phyloP scores from a whole-genome alignment of 2,888 invertebrate genomes.

The Caenorhabditis zanzibari region DNA sequence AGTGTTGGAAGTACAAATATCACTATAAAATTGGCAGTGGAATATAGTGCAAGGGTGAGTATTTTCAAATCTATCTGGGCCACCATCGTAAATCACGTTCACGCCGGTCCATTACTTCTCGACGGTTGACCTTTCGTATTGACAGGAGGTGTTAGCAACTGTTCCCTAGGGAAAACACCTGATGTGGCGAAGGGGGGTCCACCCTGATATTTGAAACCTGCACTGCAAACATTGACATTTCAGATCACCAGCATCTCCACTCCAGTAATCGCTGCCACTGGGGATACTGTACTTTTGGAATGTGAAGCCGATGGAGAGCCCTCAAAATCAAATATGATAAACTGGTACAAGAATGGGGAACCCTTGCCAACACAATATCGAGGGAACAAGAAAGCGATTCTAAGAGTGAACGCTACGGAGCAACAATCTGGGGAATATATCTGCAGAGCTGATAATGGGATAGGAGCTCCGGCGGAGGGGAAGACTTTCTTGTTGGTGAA shows the following conservation, averaged over 20 bases:
- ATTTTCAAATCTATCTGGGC: neutral
- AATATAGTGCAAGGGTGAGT: constrained; percentile 78
- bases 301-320: constrained; percentile 82
- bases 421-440: constrained; percentile 78
- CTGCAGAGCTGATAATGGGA: constrained; percentile 80
- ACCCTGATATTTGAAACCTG: neutral
- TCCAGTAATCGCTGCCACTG: constrained; percentile 78
- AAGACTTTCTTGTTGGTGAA: constrained; percentile 80
- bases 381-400: constrained; percentile 67
- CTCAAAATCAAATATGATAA: constrained; percentile 77
- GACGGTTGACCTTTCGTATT: constrained; percentile 24
- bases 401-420: constrained; percentile 79
- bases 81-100: constrained; percentile 25
- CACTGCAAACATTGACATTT: constrained; percentile 4
- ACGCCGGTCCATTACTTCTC: constrained; percentile 35
- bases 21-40: constrained; percentile 78
- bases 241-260: constrained; percentile 78
- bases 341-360: constrained; percentile 77
- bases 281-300: constrained; percentile 81
- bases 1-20: constrained; percentile 80
- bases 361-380: constrained; percentile 29
- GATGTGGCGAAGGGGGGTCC: neutral
- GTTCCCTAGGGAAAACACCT: constrained; percentile 9
- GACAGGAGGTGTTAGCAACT: constrained; percentile 36
- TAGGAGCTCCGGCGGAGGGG: constrained; percentile 72